Evolutionary conservation across 2,888 invertebrate species (phyloP), one percentile per base, ranked within the genome.

Genomic region (Rhimphoctona megacephalus): DNA sequence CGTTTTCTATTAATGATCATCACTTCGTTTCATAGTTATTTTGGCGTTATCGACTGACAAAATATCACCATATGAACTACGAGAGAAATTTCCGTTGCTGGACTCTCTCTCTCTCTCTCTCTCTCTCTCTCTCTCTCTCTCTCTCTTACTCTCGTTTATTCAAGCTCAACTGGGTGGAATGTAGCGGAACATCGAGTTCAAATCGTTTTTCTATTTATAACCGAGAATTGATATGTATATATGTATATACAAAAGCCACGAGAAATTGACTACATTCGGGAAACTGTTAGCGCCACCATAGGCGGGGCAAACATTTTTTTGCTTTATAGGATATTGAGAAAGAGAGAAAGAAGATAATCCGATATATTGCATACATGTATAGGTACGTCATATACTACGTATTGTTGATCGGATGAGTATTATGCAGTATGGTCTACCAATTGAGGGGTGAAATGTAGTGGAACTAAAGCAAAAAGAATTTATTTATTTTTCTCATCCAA

Each of bases 121-220:
- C 5, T 66, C 39, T 46, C 67, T 78, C 69, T 39, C 9, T 39
- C 39, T 9, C 9, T 6, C 39, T 1, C 6, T n/a, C 67, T 43
- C 52, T 73, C 49, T 39, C 17, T 25, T 39, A 54, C 80, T 57
- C 81, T 69, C 81, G 83, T 86, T 86, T 78, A 83, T 77, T 74
- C 69, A 64, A 39, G 64, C 73, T 81, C 86, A 84, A 86, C 86
- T 86, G 83, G 81, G 81, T 86, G 86, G 77, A 86, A 86, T 86
- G 86, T 83, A 74, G 81, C 83, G 86, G 83, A 86, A 86, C 86
- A 86, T 78, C 43, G 83, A 81, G 86, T 83, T 84, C 69, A 78
- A 86, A 86, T 86, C 86, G 86, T 86, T 86, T 83, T 86, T 81
- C 86, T 86, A 86, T 86, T 86, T 86, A 86, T 81, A 84, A 83